These are phyloP conservation scores for Semaprochilodus insignis DNA, from an alignment of 2,797 vertebrate genomes.

Conservation along the genomic window DNA sequence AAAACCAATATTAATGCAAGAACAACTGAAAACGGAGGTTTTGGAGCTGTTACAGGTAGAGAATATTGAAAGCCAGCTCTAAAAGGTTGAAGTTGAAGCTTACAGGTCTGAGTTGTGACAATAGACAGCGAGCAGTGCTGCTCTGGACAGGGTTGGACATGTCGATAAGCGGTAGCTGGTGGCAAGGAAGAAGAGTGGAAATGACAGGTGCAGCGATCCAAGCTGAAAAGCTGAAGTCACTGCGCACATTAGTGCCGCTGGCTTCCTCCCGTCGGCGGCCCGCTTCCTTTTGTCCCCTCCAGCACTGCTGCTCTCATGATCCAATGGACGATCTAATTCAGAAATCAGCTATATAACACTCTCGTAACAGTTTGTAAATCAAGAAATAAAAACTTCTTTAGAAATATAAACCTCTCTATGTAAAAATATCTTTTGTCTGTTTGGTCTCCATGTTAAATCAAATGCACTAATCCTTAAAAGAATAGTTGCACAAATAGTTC, in stretches of 20 bases:
- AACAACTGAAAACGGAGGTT: conserved; percentile 22
- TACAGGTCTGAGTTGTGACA: conserved; percentile 18
- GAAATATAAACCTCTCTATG: no score
- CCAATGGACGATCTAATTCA: background rate
- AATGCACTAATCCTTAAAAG: no score
- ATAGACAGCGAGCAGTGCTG: conserved; percentile 58
- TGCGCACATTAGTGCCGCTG: conserved; percentile 69
- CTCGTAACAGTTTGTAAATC: background rate
- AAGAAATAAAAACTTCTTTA: background rate
- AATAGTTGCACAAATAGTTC: no score
- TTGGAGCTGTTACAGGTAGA: conserved; percentile 10
- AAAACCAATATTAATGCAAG: background rate
- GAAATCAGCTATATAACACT: background rate
- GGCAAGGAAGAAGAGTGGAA: conserved; percentile 80
- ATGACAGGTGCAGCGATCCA: conserved; percentile 77
- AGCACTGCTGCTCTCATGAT: conserved; percentile 11
- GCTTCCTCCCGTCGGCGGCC: conserved; percentile 58
- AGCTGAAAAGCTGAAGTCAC: conserved; percentile 73
- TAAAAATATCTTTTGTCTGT: no score
- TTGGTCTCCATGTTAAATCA: no score
- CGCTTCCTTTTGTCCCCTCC: background rate
- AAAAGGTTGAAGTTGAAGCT: conserved; percentile 19
- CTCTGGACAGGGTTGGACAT: conserved; percentile 65
- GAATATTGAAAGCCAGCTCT: conserved; percentile 17
- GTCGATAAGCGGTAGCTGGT: conserved; percentile 70